Evolutionary conservation across 2,888 invertebrate species (phyloP).

Genomic region (Sesamia inferens): DNA sequence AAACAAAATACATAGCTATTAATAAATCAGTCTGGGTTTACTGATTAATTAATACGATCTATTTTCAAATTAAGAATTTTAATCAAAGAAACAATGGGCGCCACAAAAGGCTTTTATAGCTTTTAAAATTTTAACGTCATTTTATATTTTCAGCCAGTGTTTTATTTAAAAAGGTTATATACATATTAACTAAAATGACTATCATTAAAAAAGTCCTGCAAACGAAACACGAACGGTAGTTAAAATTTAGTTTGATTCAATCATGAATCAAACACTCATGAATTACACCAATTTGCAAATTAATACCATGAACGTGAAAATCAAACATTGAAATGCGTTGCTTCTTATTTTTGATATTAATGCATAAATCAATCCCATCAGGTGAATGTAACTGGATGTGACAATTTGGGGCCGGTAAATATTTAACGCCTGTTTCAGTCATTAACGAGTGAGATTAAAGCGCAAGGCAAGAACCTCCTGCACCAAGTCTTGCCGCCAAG

Average conservation of each 20-base stretch:
- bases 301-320: conserved; percentile 44
- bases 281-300: conserved; percentile 51
- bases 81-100: neutral
- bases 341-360: conserved; percentile 15
- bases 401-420: neutral
- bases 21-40: neutral
- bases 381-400: neutral
- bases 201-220: conserved; percentile 16
- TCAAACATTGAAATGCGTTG: conserved; percentile 39
- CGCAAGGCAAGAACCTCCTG: neutral
- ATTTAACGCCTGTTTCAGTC: neutral
- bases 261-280: conserved; percentile 39
- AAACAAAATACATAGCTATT: neutral
- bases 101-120: neutral
- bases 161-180: conserved; percentile 1
- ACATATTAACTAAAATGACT: neutral
- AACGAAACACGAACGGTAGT: conserved; percentile 36
- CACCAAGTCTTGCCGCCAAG: no score
- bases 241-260: conserved; percentile 46
- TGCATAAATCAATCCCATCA: conserved; percentile 9
- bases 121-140: neutral
- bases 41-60: neutral
- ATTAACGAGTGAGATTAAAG: no score
- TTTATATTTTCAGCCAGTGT: neutral
- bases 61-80: neutral